Base-by-base conservation (phyloP, 2,113 vertebrate genomes). In the Grantiella picta region DNA sequence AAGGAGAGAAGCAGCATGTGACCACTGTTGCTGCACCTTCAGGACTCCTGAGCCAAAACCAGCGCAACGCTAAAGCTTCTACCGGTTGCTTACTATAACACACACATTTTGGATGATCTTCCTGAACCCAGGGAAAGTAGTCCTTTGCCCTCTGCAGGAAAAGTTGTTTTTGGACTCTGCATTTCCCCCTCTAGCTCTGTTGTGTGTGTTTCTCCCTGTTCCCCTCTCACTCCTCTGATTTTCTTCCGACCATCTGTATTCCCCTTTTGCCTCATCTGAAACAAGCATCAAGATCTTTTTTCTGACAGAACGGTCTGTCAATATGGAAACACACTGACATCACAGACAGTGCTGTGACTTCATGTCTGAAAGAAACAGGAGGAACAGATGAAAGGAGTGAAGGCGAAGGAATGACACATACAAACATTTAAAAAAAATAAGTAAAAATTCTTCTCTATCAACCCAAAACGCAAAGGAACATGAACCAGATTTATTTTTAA, bases 341-440 rank as follows among this genome's bases (percentile, higher is more conserved):
- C 93, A 95, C 87, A 95, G 96, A 93, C 90, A 96, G 88, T 75
- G 92, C 94, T 96, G 93, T 94, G 96, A 97, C 95, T 96, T 96
- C 90, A 93, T 78, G 92, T 96, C 94, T 95, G 93, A 95, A 96
- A 79, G 84, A 95, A 96, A 66, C 82, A 86, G 90, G 95, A 96
- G 92, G 93, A 94, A 92, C 94, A 94, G 95, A 95, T 95, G 92
- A 97, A 93, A 95, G 92, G 93, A 95, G 47, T 31, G 91, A 88
- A 93, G 60, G 66, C 60, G 3, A 95, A 90, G 44, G 68, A 94
- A 70, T 81, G 86, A 72, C 92, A 95, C 83, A 92, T 87, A 77
- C 72, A 96, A 95, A 93, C 60, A 90, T 75, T 91, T 92, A 36
- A 5, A 18, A 94, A 92, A 91, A 89, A 66, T 59, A 63, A 94